phyloP scores from a whole-genome alignment of 2,113 vertebrate species.

The Lamprologus callipterus region DNA sequence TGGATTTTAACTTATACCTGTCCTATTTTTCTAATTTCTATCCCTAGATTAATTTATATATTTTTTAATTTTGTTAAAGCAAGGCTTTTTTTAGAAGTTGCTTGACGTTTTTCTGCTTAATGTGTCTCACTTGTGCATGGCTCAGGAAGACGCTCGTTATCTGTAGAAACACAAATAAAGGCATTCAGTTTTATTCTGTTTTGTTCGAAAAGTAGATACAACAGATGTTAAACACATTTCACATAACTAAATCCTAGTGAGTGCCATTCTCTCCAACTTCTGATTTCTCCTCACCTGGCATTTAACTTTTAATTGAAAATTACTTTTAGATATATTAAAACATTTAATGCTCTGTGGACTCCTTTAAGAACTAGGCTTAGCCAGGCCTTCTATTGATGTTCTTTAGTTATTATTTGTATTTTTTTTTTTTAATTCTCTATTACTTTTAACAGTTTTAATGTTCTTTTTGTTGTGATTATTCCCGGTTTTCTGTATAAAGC shows the following conservation, averaged over 20 bases:
- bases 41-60: rapidly evolving
- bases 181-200: not conserved
- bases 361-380: not conserved
- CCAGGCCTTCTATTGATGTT: not conserved
- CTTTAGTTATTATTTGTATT: not conserved
- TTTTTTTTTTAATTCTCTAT: rapidly evolving
- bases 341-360: not conserved
- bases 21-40: not conserved
- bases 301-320: not conserved
- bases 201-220: not conserved
- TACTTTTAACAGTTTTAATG: not conserved
- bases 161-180: not conserved
- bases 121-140: not conserved
- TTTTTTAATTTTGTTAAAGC: not conserved
- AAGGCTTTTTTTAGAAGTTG: not conserved
- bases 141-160: not conserved
- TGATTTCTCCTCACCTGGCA: not conserved
- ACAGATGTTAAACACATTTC: not conserved
- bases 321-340: not conserved
- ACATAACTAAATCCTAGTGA: not conserved
- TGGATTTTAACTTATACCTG: not conserved
- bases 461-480: not conserved
- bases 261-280: not conserved
- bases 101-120: not conserved
- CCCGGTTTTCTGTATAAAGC: not conserved